These are phyloP conservation scores for Teleiodes luculella DNA, from an alignment of 2,888 invertebrate species.

Conservation along the genomic window DNA sequence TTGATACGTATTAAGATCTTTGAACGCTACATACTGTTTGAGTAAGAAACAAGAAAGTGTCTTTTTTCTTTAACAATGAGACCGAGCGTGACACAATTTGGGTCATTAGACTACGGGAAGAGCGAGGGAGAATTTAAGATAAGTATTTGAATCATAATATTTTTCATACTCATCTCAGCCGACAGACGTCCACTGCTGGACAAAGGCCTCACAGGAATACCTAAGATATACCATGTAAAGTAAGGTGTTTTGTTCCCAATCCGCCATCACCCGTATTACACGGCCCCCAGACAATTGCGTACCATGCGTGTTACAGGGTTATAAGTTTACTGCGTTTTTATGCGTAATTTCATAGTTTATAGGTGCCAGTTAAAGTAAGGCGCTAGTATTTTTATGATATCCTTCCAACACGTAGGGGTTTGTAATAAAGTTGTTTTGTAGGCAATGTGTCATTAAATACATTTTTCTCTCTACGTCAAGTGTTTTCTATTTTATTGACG, in stretches of 20 bases:
- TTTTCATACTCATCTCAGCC: too few species aligned
- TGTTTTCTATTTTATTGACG: background rate
- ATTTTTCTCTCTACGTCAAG: background rate
- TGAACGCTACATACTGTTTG: too few species aligned
- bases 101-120: too few species aligned
- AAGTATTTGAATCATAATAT: too few species aligned
- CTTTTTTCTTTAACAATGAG: too few species aligned
- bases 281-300: conserved; percentile 23
- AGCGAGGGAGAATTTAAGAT: too few species aligned
- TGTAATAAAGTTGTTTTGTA: conserved; percentile 5
- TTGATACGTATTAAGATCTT: background rate
- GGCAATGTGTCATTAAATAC: background rate
- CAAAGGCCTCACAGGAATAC: too few species aligned
- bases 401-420: background rate
- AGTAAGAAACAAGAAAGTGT: too few species aligned
- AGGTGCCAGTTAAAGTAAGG: conserved; percentile 5
- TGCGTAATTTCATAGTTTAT: conserved; percentile 24
- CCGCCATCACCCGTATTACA: background rate
- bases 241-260: background rate
- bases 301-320: conserved; percentile 31
- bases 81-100: too few species aligned
- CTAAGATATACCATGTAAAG: too few species aligned
- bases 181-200: too few species aligned
- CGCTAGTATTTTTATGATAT: conserved; percentile 4
- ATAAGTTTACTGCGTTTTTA: conserved; percentile 26